phyloP scores from a whole-genome alignment of 2,113 vertebrate genomes.

The Zosterops lateralis region DNA sequence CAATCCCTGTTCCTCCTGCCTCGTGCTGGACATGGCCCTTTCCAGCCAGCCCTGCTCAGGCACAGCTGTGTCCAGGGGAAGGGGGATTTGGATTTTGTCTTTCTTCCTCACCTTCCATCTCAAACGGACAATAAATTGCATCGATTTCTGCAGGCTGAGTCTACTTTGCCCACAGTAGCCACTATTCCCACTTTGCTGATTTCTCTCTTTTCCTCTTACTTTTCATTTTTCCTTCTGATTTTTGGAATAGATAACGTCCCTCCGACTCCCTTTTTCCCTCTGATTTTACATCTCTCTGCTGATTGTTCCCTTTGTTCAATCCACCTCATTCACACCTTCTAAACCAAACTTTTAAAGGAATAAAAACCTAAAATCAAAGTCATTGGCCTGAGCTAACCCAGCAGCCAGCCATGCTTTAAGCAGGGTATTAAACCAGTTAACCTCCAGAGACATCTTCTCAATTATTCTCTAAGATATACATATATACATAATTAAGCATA shows the following conservation, averaged over 20 bases:
- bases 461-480: background rate
- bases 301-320: background rate
- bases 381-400: background rate
- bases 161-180: background rate
- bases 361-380: background rate
- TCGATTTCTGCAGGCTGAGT: background rate
- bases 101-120: no score
- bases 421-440: background rate
- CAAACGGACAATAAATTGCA: background rate
- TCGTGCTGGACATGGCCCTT: rapidly evolving
- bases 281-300: background rate
- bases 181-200: background rate
- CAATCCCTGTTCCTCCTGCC: background rate
- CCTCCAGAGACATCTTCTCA: background rate
- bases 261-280: rapidly evolving
- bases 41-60: background rate
- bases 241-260: background rate
- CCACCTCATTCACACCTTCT: background rate
- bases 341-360: background rate
- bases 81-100: background rate
- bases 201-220: background rate
- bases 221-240: background rate
- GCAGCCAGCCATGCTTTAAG: background rate
- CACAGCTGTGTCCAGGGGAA: background rate
- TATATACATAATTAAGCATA: background rate